Evolutionary conservation across 2,888 invertebrate genomes (phyloP).

Genomic region (Caenorhabditis virilis): DNA sequence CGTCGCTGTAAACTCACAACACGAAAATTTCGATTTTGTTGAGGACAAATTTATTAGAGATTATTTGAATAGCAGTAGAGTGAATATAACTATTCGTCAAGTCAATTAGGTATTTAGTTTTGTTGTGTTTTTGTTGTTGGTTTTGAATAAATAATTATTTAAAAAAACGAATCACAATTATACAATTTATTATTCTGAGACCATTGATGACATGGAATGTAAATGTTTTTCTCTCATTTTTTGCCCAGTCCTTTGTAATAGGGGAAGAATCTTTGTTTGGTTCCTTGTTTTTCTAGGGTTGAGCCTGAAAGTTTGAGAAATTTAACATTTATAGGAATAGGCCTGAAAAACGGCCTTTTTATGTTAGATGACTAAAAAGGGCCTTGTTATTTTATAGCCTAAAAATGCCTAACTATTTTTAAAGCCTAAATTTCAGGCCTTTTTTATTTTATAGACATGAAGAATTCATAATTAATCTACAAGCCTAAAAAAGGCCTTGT

Average conservation of each 20-base stretch:
- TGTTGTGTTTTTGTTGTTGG: neutral
- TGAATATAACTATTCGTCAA: slow-evolving; percentile 92
- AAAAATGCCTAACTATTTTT: too few species aligned
- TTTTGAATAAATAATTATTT: neutral
- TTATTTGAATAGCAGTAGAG: slow-evolving; percentile 79
- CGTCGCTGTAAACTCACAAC: slow-evolving; percentile 72
- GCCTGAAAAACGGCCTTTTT: too few species aligned
- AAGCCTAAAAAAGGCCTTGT: too few species aligned
- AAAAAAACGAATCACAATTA: neutral
- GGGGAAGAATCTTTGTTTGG: slow-evolving; percentile 11
- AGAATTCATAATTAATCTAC: too few species aligned
- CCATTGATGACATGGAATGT: too few species aligned
- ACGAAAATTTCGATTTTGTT: slow-evolving; percentile 67
- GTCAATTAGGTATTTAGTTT: slow-evolving; percentile 75
- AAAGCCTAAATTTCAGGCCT: too few species aligned
- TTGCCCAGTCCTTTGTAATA: slow-evolving; percentile 30
- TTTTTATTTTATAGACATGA: too few species aligned
- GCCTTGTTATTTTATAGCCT: too few species aligned
- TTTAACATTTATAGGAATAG: too few species aligned
- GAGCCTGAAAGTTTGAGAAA: slow-evolving; percentile 5
- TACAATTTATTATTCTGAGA: neutral
- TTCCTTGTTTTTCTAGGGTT: neutral
- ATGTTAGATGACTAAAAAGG: too few species aligned
- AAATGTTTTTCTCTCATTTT: slow-evolving; percentile 2
- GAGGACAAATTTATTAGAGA: slow-evolving; percentile 60